Base-by-base conservation (phyloP, 2,113 vertebrate species). In the Potamarius usumacintae region DNA sequence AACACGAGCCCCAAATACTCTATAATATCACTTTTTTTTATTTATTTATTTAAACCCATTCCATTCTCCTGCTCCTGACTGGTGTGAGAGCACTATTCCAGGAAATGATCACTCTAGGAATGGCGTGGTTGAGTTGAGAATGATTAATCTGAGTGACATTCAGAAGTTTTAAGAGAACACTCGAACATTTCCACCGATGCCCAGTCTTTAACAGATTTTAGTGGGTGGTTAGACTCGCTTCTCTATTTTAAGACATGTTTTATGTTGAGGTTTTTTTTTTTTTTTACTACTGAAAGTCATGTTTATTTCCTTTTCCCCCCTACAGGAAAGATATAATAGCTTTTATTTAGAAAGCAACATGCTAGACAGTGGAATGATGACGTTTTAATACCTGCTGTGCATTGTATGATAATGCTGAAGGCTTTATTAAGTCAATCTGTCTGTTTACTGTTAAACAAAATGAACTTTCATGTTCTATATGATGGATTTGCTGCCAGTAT, bases 211-310 rank as follows among this genome's bases (percentile, higher is more conserved):
- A 79, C 82, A 50, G 57, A 34, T 86, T 90, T 88, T 84, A 74
- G 50, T 22, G 20, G 77, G 81, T 71, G 88, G 85, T 88, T 84
- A n/a, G 79, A 85, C 62, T 55, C 65, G 58, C 88, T 85, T 86
- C 82, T 79, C 53, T 84, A 65, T 87, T 86, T 86, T 76, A 85
- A 85, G n/a, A 27, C 71, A 5, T 80, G 42, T 63, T 50, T 58
- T 69, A 34, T 48, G 63, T 17, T 42, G 60, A 42, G 42, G 1
- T 34, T 34, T 42, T 42, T 42, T 42, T 42, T 42, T 25, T 30
- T 22, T 86, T 52, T 67, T 27, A 65, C 53, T 52, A 42, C 72
- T 84, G n/a, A 22, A 42, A 42, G 5, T 8, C 57, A 82, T 12
- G 20, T 82, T 60, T 81, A 81, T 60, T 60, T 55, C 48, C 82